Evolutionary conservation across 2,888 invertebrate species (phyloP).

Genomic region (Beris morrisii): DNA sequence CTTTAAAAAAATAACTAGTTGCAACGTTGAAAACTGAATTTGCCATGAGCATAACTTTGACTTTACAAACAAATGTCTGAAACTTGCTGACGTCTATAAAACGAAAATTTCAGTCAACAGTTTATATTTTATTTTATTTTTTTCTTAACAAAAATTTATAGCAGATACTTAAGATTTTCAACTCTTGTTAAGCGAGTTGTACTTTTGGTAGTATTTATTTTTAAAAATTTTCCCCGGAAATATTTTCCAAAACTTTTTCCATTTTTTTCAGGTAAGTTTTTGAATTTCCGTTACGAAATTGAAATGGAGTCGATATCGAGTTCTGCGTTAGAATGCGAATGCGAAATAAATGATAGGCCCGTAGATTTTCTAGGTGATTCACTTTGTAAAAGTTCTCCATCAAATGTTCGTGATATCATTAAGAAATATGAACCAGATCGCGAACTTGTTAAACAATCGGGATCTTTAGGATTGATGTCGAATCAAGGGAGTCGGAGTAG

Average conservation of each 20-base stretch:
- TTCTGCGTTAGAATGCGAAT: conserved; percentile 10
- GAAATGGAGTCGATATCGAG: conserved; percentile 5
- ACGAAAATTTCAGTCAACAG: conserved; percentile 24
- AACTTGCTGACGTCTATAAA: conserved; percentile 17
- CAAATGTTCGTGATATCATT: conserved; percentile 21
- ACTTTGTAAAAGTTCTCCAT: conserved; percentile 10
- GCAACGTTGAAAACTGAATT: neutral
- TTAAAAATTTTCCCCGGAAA: neutral
- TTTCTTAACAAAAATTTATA: conserved; percentile 17
- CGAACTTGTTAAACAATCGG: conserved; percentile 4
- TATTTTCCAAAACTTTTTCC: neutral
- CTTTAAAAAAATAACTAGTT: no score
- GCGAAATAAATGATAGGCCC: conserved; percentile 9
- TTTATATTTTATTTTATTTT: neutral
- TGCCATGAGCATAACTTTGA: conserved; percentile 7
- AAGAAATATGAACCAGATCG: conserved; percentile 27
- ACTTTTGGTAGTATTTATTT: neutral
- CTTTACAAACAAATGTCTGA: conserved; percentile 4
- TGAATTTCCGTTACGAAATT: neutral
- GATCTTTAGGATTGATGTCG: conserved; percentile 15
- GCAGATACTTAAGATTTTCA: conserved; percentile 4
- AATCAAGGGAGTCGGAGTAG: neutral
- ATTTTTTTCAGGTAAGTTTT: neutral
- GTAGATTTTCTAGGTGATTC: conserved; percentile 29
- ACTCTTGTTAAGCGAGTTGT: neutral